A percentile compares a stretch with the other conserved stretches of the same genome.
Conservation (phyloP, 1,140 invertebrate genomes). For the Drosophila nebulosa region DNA sequence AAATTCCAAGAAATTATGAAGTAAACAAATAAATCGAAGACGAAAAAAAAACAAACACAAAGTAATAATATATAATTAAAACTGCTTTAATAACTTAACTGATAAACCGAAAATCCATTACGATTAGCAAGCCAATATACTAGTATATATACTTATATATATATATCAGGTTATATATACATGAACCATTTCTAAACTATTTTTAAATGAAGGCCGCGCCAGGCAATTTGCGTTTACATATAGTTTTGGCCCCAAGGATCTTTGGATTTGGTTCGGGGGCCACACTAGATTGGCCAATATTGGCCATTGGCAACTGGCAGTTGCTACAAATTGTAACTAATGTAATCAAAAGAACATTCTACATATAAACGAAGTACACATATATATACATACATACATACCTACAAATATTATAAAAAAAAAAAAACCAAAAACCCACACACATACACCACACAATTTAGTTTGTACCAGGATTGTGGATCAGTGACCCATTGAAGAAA, state of each 20-base stretch:
- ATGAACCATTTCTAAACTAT: conserved; percentile 33
- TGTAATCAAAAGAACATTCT: conserved; percentile 66
- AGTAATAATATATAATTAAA: conserved; percentile 42
- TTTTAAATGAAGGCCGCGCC: conserved; percentile 43
- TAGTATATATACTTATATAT: conserved; percentile 23
- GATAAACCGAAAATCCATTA: conserved; percentile 35
- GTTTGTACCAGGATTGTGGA: conserved; percentile 54
- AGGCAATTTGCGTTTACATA: conserved; percentile 44
- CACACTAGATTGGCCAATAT: background rate
- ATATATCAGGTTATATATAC: conserved; percentile 11
- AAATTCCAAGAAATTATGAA: background rate
- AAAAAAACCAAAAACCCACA: too few species aligned
- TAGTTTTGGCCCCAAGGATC: conserved; percentile 30
- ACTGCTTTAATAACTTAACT: conserved; percentile 68
- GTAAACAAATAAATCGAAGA: background rate
- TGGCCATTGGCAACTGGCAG: conserved; percentile 18
- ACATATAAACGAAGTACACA: conserved; percentile 47
- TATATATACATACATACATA: conserved; percentile 35
- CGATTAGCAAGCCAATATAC: conserved; percentile 39
- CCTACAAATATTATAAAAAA: conserved; percentile 15
- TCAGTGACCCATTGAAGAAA: conserved; percentile 3
- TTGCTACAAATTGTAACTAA: conserved; percentile 53
- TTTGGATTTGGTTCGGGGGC: background rate
- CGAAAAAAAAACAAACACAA: too few species aligned
- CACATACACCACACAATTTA: conserved; percentile 42